These are phyloP conservation scores for Sus cebifrons DNA, from an alignment of 2,797 vertebrate genomes.

Conservation along the genomic window DNA sequence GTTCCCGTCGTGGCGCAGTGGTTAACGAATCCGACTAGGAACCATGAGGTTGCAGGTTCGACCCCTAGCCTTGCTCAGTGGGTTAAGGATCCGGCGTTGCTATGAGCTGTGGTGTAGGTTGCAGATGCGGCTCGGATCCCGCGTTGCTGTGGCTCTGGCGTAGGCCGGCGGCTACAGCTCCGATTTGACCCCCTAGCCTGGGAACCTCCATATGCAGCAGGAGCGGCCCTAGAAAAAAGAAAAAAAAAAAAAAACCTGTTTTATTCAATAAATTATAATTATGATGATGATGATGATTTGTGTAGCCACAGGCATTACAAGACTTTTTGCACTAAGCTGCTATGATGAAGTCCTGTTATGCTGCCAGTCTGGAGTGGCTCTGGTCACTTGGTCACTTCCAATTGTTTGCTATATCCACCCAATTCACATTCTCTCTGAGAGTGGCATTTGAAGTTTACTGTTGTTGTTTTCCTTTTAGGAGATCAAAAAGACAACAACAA, in stretches of 20 bases:
- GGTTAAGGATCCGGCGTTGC: too few species aligned
- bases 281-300: background rate
- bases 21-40: too few species aligned
- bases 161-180: too few species aligned
- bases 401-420: background rate
- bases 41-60: too few species aligned
- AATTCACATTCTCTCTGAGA: background rate
- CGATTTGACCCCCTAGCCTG: too few species aligned
- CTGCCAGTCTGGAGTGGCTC: background rate
- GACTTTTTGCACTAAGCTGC: background rate
- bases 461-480: background rate
- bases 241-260: background rate
- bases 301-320: background rate
- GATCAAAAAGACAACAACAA: slow-evolving; percentile 4
- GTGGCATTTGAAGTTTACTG: background rate
- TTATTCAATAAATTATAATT: background rate
- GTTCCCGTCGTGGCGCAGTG: too few species aligned
- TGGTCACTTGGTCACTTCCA: background rate
- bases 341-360: background rate
- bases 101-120: too few species aligned
- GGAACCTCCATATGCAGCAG: too few species aligned
- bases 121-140: too few species aligned
- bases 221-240: too few species aligned
- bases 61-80: too few species aligned
- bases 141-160: too few species aligned